phyloP scores from a whole-genome alignment of 2,888 invertebrate species.

The Leptopterna dolabrata region DNA sequence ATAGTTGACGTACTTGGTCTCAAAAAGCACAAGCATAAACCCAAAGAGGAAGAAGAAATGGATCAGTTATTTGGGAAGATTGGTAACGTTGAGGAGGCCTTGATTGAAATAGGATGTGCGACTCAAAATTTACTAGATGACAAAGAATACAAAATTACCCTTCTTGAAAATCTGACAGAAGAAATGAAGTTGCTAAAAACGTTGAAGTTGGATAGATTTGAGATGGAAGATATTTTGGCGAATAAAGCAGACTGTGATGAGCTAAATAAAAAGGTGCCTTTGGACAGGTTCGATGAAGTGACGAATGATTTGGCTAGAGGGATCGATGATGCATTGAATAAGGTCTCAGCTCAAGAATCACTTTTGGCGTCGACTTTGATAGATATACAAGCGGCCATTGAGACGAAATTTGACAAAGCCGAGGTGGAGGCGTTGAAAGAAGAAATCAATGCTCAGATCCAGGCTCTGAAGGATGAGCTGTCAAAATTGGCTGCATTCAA shows the following conservation, averaged over 20 bases:
- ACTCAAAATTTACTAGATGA: conserved; percentile 47
- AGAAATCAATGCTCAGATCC: conserved; percentile 74
- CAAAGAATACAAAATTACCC: conserved; percentile 29
- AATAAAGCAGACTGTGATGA: conserved; percentile 58
- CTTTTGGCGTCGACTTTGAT: conserved; percentile 67
- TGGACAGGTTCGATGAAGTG: conserved; percentile 55
- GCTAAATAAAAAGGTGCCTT: conserved; percentile 58
- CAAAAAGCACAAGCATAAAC: conserved; percentile 25
- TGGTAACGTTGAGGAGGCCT: conserved; percentile 38
- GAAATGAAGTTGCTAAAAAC: conserved; percentile 42
- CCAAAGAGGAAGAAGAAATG: conserved; percentile 43
- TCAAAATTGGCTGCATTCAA: conserved; percentile 72
- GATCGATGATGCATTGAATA: conserved; percentile 74
- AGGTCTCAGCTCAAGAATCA: conserved; percentile 72
- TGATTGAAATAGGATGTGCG: conserved; percentile 46
- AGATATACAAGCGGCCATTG: conserved; percentile 76
- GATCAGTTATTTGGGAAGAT: conserved; percentile 36
- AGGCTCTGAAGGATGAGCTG: conserved; percentile 73
- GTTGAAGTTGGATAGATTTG: conserved; percentile 36
- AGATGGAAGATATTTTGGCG: conserved; percentile 57
- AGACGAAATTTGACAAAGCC: conserved; percentile 75
- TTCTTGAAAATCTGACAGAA: conserved; percentile 29
- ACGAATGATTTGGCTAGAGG: conserved; percentile 69
- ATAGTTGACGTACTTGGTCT: conserved; percentile 28
- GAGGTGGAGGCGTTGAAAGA: conserved; percentile 75